Evolutionary conservation across 2,113 vertebrate species (phyloP).

Genomic region (Corynorhinus townsendii): DNA sequence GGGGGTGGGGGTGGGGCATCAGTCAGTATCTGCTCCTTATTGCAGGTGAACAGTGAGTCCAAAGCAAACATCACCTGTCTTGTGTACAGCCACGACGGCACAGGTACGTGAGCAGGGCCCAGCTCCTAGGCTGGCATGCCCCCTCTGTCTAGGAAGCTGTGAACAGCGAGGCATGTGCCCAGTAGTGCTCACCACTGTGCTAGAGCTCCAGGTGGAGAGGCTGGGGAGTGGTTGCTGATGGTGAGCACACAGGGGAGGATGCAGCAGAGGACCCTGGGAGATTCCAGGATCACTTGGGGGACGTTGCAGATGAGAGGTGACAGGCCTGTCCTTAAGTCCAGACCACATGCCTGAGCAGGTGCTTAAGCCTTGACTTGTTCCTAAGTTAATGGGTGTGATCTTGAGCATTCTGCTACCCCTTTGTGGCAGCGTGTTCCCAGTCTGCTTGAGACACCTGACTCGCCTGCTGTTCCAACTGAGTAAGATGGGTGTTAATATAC

Average conservation of each 20-base stretch:
- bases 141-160: constrained; percentile 58
- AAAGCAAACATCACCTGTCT: constrained; percentile 98
- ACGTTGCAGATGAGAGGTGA: not conserved
- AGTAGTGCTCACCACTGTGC: constrained; percentile 54
- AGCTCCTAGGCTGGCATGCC: constrained; percentile 61
- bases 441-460: constrained; percentile 26
- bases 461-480: constrained; percentile 35
- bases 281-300: constrained; percentile 17
- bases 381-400: not conserved
- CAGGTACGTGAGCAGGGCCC: constrained; percentile 82
- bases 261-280: not conserved
- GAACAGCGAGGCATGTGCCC: constrained; percentile 41
- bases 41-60: constrained; percentile 91
- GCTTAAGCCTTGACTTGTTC: constrained; percentile 37
- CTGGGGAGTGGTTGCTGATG: constrained; percentile 17
- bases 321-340: not conserved
- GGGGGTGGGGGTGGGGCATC: constrained; percentile 64
- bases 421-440: constrained; percentile 22
- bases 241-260: constrained; percentile 49
- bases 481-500: constrained; percentile 24
- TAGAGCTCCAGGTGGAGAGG: constrained; percentile 34
- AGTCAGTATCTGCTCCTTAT: constrained; percentile 69
- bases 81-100: constrained; percentile 95
- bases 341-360: constrained; percentile 19
- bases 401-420: constrained; percentile 41